Evolutionary conservation across 1,140 invertebrate species (phyloP).

Genomic region (Thaumetopoea pityocampa): DNA sequence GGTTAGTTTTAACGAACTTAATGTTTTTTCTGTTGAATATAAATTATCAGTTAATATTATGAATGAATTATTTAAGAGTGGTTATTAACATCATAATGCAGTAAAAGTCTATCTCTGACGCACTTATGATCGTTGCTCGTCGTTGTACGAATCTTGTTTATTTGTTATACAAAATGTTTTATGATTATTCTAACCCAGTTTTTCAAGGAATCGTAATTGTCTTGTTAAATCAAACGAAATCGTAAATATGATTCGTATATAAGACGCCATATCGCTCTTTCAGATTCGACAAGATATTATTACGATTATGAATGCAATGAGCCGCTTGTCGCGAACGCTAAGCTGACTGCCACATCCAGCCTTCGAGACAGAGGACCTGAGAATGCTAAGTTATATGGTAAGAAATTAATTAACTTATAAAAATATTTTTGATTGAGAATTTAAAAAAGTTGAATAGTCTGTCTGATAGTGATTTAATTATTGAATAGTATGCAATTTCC

Average conservation of each 20-base stretch:
- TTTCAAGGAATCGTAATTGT: no score
- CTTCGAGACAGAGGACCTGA: conserved; percentile 86
- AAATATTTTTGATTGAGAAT: no score
- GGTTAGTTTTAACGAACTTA: conserved; percentile 42
- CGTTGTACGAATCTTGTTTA: no score
- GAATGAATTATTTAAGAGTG: no score
- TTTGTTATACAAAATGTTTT: neutral
- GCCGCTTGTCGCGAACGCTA: conserved; percentile 84
- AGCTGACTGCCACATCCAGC: conserved; percentile 86
- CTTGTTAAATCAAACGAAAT: no score
- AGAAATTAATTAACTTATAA: conserved; percentile 44
- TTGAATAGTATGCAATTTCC: no score
- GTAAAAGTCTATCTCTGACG: no score
- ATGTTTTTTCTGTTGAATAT: neutral
- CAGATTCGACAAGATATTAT: conserved; percentile 70
- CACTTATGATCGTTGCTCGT: no score
- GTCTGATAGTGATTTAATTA: no score
- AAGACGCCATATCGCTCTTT: conserved; percentile 29
- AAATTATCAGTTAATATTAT: neutral
- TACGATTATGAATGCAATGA: conserved; percentile 87
- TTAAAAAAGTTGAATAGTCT: no score
- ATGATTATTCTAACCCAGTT: neutral
- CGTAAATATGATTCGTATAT: no score
- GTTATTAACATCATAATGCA: no score
- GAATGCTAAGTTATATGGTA: conserved; percentile 89